phyloP scores from a whole-genome alignment of 1,140 invertebrate genomes.

The Frieseomelitta varia region DNA sequence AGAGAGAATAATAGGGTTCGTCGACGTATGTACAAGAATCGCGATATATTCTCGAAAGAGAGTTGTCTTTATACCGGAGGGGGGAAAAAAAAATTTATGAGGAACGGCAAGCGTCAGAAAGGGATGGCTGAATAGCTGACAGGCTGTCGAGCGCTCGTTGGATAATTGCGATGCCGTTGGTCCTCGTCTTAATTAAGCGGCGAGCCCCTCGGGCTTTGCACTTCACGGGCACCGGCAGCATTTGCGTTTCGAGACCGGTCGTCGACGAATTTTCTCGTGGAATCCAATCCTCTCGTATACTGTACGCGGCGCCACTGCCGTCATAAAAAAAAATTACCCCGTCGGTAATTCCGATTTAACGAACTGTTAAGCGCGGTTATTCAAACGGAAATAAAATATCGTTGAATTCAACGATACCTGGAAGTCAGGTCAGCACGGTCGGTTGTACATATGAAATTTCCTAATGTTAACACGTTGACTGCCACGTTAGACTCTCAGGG shows the following conservation, averaged over 20 bases:
- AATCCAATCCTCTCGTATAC: not conserved
- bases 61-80: not conserved
- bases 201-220: constrained; percentile 21
- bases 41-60: constrained; percentile 12
- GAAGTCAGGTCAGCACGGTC: constrained; percentile 16
- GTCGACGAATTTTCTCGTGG: constrained; percentile 20
- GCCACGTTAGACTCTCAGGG: too few relatives aligned
- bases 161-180: constrained; percentile 63
- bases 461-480: too few relatives aligned
- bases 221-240: not conserved
- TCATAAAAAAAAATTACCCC: not conserved
- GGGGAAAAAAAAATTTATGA: constrained; percentile 15
- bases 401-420: not conserved
- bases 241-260: not conserved
- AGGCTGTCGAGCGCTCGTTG: constrained; percentile 54
- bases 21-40: not conserved
- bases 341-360: not conserved
- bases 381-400: too few relatives aligned
- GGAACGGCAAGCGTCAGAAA: constrained; percentile 22
- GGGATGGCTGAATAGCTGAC: constrained; percentile 44
- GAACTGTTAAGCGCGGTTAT: too few relatives aligned
- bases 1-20: not conserved
- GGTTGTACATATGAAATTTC: not conserved
- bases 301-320: not conserved
- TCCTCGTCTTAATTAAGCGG: constrained; percentile 62